A percentile compares a stretch with the other conserved stretches of the same genome.
Conservation (phyloP, 1,140 invertebrate genomes). For the Monomorium pharaonis region DNA sequence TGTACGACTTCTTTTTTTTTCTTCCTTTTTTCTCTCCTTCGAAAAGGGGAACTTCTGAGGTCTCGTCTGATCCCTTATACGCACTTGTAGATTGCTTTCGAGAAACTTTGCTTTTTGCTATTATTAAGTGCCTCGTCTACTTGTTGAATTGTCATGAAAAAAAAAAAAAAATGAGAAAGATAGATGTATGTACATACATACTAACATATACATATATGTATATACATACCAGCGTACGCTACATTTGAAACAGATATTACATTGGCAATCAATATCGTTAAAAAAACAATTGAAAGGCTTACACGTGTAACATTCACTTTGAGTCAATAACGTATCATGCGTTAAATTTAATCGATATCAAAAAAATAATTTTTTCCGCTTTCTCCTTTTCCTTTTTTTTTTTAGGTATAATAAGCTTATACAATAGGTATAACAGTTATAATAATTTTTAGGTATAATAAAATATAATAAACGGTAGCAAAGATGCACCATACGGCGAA, state of each 20-base stretch:
- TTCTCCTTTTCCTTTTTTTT: background rate
- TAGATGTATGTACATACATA: background rate
- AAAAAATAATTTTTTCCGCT: no score
- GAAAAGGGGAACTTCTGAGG: background rate
- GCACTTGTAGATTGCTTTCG: background rate
- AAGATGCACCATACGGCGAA: background rate
- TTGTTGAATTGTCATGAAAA: background rate
- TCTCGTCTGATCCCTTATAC: background rate
- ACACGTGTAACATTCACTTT: background rate
- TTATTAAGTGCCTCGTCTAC: background rate
- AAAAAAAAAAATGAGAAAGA: background rate
- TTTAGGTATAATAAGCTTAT: no score
- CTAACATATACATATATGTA: background rate
- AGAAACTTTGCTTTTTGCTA: background rate
- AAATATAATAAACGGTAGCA: slow-evolving; percentile 11
- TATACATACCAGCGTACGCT: background rate
- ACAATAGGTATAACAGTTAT: no score
- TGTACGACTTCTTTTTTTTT: background rate
- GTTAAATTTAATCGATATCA: background rate
- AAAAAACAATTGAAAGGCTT: background rate
- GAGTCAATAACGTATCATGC: background rate
- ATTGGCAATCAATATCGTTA: background rate
- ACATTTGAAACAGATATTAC: background rate
- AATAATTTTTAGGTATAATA: no score
- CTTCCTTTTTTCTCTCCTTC: no score